A percentile compares a stretch with the other conserved stretches of the same genome.
Evolutionary conservation across 1,140 invertebrate genomes (phyloP).

Genomic region (Dolichoris vasculosae): DNA sequence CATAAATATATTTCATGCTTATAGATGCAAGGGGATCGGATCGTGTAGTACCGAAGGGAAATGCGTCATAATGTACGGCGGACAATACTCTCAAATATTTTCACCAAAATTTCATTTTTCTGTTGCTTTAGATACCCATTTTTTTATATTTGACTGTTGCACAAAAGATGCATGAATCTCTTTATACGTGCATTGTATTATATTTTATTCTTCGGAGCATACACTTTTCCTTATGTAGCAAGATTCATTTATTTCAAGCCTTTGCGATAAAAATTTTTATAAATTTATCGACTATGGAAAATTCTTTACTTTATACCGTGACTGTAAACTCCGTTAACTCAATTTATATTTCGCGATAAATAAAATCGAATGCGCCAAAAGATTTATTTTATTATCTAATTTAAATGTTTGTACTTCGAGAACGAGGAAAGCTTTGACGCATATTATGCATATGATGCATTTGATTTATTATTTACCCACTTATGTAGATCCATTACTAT

Average conservation of each 20-base stretch:
- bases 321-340: too few species aligned
- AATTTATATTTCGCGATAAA: too few species aligned
- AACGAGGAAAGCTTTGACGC: too few species aligned
- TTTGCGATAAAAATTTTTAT: not conserved
- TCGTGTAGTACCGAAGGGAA: not conserved
- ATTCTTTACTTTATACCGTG: too few species aligned
- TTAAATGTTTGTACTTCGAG: too few species aligned
- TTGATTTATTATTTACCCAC: too few species aligned
- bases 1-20: not conserved
- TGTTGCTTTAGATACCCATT: constrained; percentile 1
- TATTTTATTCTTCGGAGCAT: not conserved
- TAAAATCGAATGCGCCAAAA: not conserved
- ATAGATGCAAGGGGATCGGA: not conserved
- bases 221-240: not conserved
- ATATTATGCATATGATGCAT: too few species aligned
- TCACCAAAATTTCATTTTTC: not conserved
- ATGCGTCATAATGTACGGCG: not conserved
- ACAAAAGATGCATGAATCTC: not conserved
- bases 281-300: not conserved
- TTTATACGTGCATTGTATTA: not conserved
- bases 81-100: constrained; percentile 8
- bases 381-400: too few species aligned
- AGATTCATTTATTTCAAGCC: not conserved
- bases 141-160: not conserved
- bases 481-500: too few species aligned